These are phyloP conservation scores for Apodemia mormo DNA, from an alignment of 2,888 invertebrate genomes.

Conservation along the genomic window DNA sequence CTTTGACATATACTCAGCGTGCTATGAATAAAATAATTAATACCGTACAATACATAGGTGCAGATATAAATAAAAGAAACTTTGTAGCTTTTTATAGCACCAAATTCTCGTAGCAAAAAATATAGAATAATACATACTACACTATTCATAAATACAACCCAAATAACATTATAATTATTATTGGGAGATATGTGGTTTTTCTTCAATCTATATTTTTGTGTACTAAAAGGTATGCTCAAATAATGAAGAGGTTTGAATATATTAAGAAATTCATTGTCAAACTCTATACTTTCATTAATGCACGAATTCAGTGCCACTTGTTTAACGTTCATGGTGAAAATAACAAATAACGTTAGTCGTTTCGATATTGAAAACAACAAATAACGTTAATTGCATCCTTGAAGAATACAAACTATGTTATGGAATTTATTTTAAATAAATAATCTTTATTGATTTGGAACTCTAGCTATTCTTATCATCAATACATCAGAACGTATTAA, in stretches of 20 bases:
- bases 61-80: constrained; percentile 27
- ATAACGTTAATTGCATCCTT: background rate
- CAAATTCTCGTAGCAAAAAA: constrained; percentile 28
- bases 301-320: background rate
- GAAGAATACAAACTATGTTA: no score
- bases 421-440: background rate
- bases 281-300: constrained; percentile 14
- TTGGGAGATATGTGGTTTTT: constrained; percentile 25
- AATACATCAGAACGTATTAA: no score
- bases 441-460: background rate
- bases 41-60: constrained; percentile 28
- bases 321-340: background rate
- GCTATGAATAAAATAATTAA: constrained; percentile 29
- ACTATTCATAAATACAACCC: constrained; percentile 22
- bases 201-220: constrained; percentile 32
- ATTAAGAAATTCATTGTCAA: constrained; percentile 10
- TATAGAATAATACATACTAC: constrained; percentile 27
- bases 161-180: constrained; percentile 21
- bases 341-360: background rate
- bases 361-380: background rate
- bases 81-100: background rate
- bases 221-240: constrained; percentile 31
- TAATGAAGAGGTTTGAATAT: constrained; percentile 32
- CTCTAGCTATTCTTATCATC: no score
- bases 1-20: constrained; percentile 26